Evolutionary conservation across 1,140 invertebrate species (phyloP).

Genomic region (Drosophila varians): DNA sequence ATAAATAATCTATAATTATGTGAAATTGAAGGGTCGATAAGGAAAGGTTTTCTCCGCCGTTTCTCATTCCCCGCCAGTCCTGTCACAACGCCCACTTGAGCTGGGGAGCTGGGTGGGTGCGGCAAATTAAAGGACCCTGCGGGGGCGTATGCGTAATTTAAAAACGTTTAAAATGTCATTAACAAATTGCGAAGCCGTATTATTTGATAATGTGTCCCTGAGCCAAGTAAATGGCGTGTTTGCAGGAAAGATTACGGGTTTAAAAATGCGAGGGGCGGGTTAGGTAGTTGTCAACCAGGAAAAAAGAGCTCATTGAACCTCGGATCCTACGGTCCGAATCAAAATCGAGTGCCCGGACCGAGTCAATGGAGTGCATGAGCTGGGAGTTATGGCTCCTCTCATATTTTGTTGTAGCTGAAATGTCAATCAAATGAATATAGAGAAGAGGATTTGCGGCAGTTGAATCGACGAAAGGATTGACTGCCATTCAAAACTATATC

Average conservation of each 20-base stretch:
- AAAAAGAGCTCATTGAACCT: conserved; percentile 30
- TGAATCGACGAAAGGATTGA: conserved; percentile 6
- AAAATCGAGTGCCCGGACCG: background rate
- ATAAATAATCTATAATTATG: conserved; percentile 23
- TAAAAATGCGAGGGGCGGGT: background rate
- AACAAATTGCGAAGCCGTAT: conserved; percentile 59
- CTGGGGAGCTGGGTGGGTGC: background rate
- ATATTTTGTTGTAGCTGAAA: conserved; percentile 70
- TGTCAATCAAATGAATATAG: conserved; percentile 72
- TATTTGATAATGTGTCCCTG: conserved; percentile 55
- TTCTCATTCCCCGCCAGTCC: background rate
- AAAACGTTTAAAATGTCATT: conserved; percentile 79
- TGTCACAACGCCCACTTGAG: conserved; percentile 24
- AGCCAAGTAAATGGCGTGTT: conserved; percentile 4
- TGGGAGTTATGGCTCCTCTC: background rate
- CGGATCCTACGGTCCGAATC: background rate
- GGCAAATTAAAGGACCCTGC: conserved; percentile 41
- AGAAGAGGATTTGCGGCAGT: conserved; percentile 29
- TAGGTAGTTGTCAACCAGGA: background rate
- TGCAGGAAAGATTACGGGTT: background rate
- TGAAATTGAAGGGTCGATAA: conserved; percentile 9
- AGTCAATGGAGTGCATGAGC: background rate
- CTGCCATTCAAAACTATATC: conserved; percentile 70
- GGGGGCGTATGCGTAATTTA: conserved; percentile 73
- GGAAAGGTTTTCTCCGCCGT: background rate